Conservation (phyloP, 2,888 invertebrate species). For the Thelaira solivaga region DNA sequence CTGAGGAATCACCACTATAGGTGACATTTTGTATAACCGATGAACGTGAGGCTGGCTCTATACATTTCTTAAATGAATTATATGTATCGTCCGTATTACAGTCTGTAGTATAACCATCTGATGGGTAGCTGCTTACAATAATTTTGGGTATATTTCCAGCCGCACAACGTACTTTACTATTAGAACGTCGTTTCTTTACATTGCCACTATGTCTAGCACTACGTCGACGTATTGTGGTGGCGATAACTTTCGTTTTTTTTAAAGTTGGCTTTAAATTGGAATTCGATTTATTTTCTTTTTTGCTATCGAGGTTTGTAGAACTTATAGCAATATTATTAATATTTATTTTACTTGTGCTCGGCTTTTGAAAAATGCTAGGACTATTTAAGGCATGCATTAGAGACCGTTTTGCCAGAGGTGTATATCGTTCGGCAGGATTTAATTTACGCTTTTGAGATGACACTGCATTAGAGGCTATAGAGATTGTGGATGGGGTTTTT, state of each 20-base stretch:
- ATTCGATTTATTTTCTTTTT: slow-evolving; percentile 42
- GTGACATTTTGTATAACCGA: slow-evolving; percentile 61
- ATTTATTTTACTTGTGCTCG: slow-evolving; percentile 32
- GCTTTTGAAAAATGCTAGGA: slow-evolving; percentile 65
- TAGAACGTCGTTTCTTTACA: slow-evolving; percentile 65
- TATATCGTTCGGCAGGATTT: slow-evolving; percentile 52
- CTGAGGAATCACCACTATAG: neutral
- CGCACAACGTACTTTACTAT: slow-evolving; percentile 30
- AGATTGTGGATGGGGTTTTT: slow-evolving; percentile 68
- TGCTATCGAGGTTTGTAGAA: neutral
- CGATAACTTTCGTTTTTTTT: slow-evolving; percentile 69
- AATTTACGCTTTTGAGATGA: slow-evolving; percentile 70
- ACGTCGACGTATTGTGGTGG: slow-evolving; percentile 68
- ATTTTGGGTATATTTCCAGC: slow-evolving; percentile 45
- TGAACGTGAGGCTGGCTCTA: slow-evolving; percentile 67
- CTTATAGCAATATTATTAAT: neutral
- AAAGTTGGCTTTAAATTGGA: slow-evolving; percentile 66
- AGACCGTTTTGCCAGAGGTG: slow-evolving; percentile 71
- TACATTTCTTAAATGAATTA: slow-evolving; percentile 67
- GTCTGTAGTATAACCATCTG: slow-evolving; percentile 48
- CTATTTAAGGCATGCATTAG: slow-evolving; percentile 68
- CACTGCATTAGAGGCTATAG: slow-evolving; percentile 38
- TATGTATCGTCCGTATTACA: slow-evolving; percentile 63
- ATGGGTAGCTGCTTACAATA: slow-evolving; percentile 30
- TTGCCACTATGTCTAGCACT: slow-evolving; percentile 68